A percentile compares a stretch with the other conserved stretches of the same genome.
phyloP scores from a whole-genome alignment of 2,113 vertebrate genomes.

The Anoura caudifer region DNA sequence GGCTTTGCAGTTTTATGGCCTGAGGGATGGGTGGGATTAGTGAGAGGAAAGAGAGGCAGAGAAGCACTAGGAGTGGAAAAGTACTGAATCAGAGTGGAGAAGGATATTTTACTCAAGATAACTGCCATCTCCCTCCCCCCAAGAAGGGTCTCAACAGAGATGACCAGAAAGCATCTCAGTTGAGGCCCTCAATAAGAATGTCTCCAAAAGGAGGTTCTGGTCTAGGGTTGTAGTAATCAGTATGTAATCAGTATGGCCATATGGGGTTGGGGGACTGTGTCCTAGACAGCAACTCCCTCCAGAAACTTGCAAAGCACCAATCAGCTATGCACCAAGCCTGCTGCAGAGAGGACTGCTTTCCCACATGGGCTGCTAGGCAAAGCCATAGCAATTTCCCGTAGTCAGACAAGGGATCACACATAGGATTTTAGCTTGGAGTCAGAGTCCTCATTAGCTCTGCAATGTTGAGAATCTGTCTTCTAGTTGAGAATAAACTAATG shows the following conservation, averaged over 20 bases:
- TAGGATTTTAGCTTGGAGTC: neutral
- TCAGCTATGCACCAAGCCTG: neutral
- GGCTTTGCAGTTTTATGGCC: neutral
- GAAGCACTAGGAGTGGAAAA: neutral
- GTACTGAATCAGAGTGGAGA: neutral
- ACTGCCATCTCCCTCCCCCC: no score
- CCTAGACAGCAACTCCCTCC: neutral
- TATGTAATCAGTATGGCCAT: neutral
- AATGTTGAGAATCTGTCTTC: neutral
- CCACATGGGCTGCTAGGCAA: neutral
- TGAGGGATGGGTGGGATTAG: no score
- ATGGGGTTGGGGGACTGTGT: neutral
- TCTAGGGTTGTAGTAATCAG: neutral
- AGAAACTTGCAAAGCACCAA: neutral
- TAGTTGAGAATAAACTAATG: neutral
- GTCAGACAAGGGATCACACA: neutral
- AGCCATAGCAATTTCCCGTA: neutral
- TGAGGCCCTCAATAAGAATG: neutral
- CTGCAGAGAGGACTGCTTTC: neutral
- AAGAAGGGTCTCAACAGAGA: neutral
- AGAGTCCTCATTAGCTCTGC: neutral
- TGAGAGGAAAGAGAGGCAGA: neutral
- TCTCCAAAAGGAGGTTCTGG: neutral
- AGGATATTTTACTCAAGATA: neutral
- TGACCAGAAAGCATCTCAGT: neutral